These are phyloP conservation scores for Rhabdomys pumilio DNA, from an alignment of 2,797 vertebrate genomes.

Conservation along the genomic window DNA sequence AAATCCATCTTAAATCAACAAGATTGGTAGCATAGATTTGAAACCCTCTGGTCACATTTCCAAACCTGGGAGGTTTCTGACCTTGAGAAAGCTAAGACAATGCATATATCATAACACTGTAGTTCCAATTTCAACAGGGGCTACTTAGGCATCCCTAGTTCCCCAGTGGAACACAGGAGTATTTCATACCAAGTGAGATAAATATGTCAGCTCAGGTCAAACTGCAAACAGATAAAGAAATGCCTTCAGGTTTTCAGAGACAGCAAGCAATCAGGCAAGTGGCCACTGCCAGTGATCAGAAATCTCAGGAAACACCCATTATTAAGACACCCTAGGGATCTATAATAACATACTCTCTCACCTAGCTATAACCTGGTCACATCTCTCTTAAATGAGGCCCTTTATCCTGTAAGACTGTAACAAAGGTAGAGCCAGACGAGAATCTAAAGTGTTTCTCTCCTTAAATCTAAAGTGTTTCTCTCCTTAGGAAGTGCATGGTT, in stretches of 20 bases:
- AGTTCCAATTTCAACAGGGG: constrained; percentile 22
- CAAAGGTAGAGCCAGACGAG: constrained; percentile 50
- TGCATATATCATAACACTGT: not conserved
- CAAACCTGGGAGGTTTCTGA: constrained; percentile 52
- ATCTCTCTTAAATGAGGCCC: constrained; percentile 28
- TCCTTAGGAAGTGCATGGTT: constrained; percentile 47
- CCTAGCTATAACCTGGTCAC: not conserved
- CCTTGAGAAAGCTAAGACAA: constrained; percentile 27
- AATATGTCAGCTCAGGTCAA: not conserved
- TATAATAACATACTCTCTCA: constrained; percentile 9
- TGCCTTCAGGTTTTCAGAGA: not conserved
- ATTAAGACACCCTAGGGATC: not conserved
- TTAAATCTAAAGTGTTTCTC: constrained; percentile 64
- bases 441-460: constrained; percentile 59
- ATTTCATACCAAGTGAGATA: constrained; percentile 48
- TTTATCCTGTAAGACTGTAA: constrained; percentile 39
- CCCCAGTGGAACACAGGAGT: not conserved
- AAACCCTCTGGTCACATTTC: constrained; percentile 50
- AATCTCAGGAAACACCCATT: not conserved
- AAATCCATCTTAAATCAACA: constrained; percentile 53
- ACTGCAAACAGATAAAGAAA: not conserved
- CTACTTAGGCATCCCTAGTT: constrained; percentile 55
- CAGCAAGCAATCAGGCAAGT: not conserved
- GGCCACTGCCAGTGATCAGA: not conserved
- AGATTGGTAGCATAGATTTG: not conserved